Evolutionary conservation across 2,113 vertebrate species (phyloP), one percentile per base, ranked within the genome.

Genomic region (Asarcornis scutulata): DNA sequence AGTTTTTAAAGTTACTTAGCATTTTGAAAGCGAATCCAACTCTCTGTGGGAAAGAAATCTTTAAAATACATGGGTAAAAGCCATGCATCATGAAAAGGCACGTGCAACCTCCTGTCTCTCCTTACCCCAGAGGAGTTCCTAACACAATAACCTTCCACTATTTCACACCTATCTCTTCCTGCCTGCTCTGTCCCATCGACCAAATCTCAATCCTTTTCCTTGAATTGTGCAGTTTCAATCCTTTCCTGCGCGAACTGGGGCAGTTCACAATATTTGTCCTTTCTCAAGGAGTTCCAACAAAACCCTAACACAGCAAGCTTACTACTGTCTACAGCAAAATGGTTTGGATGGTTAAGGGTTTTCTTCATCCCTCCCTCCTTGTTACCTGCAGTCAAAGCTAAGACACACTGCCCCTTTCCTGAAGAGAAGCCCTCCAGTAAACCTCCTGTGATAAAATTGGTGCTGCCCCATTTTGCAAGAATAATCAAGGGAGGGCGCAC

Each of bases 61-160:
- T 93, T 66, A 68, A 88, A 53, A 73, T n/a, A 44, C 3, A 25
- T 63, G 55, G 25, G n/a, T 86, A 74, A 91, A 96, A 88, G 59
- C 84, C 84, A 27, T 34, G 56, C 25, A 84, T n/a, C 56, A 63
- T n/a, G 53, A 94, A 63, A 71, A 96, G 79, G 94, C 85, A 83
- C 44, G 74, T 50, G 25, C 72, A 91, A 68, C 85, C 67, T 94
- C 76, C 92, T 96, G 82, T 85, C 93, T 76, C 72, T 89, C 53
- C 55, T 76, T 66, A 89, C 20, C 67, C 53, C 72, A 93, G 34
- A 80, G 50, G 8, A 60, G 29, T 16, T 94, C 72, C 72, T 40
- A 73, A 66, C 40, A 63, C 72, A 80, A 82, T 58, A 69, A 25
- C 68, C 34, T 64, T 85, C 32, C 67, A 56, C 71, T 29, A 78